Base-by-base conservation (phyloP, 1,140 invertebrate species). In the Dendroctonus ponderosae region DNA sequence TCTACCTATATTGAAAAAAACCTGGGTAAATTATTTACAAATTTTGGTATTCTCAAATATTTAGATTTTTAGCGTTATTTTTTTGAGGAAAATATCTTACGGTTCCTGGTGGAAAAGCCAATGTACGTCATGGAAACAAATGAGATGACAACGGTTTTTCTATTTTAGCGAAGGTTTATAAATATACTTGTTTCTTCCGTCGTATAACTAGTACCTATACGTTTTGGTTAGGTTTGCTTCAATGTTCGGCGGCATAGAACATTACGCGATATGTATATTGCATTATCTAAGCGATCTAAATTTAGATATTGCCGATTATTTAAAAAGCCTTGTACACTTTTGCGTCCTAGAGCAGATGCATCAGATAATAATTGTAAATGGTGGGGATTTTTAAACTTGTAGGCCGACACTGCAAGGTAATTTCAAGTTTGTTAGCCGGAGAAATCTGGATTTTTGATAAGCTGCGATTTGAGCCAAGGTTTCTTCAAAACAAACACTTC, bases 321-420 rank as follows among this genome's bases (percentile, higher is more conserved):
- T 14, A 46, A 46, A 9, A 12, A 2, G 1, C 9, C 9, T n/a
- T n/a, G n/a, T n/a, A n/a, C n/a, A 46, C 3, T 46, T 9, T 4
- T 46, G 9, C 44, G 4, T 46, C 12, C 26, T 26, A 1, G 26
- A 46, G 12, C 12, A 46, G 44, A 4, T 46, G 12, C 12, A 46
- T 9, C 9, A 12, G 44, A 46, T 46, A 12, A 9, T 11, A 51
- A 12, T 51, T 51, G 50, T 62, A 56, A 60, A 66, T 66, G 64
- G 56, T 66, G 54, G 64, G 64, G 57, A 37, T 66, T 59, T 66
- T 66, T 41, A 43, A 50, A 42, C 7, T 66, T 66, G 8, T 66
- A 66, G 64, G 64, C 60, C 50, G 56, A 43, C 9, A 44, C 26
- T 7, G 38, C 49, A 62, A 62, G 60, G 62, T 65, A 42, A 57